phyloP scores from a whole-genome alignment of 1,140 invertebrate species.

The Fragariocoptes setiger region DNA sequence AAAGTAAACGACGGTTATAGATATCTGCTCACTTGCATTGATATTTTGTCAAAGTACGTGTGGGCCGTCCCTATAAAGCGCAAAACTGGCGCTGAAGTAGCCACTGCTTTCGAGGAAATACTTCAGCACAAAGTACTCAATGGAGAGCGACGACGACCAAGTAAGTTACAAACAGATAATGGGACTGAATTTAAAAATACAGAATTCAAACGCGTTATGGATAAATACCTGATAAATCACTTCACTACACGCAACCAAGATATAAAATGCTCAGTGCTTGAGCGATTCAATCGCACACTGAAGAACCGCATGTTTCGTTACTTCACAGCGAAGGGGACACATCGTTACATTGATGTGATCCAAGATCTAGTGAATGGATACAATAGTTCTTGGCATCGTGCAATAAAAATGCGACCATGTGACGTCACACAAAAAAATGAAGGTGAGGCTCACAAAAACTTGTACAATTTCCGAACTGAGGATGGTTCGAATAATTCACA shows the following conservation, averaged over 20 bases:
- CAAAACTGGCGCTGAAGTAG: conserved; percentile 7
- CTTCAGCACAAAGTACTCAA: conserved; percentile 3
- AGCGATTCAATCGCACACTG: conserved; percentile 19
- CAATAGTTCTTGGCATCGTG: conserved; percentile 18
- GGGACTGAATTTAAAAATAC: conserved; percentile 8
- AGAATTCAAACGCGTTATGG: conserved; percentile 13
- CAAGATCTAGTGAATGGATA: conserved; percentile 15
- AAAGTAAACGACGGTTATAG: conserved; percentile 10
- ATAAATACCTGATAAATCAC: conserved; percentile 16
- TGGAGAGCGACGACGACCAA: no score
- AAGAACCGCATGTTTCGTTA: conserved; percentile 18
- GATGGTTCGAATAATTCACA: no score
- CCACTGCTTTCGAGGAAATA: conserved; percentile 8
- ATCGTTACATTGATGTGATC: conserved; percentile 17
- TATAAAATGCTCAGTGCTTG: conserved; percentile 19
- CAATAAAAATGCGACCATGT: conserved; percentile 16
- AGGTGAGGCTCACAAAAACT: conserved; percentile 4
- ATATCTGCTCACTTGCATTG: conserved; percentile 12
- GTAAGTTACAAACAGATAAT: conserved; percentile 4
- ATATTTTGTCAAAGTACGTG: conserved; percentile 12
- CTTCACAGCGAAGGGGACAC: conserved; percentile 16
- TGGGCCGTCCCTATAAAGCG: conserved; percentile 10
- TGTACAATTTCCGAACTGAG: conserved; percentile 1
- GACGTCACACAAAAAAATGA: conserved; percentile 15
- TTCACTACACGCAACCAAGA: conserved; percentile 16